Evolutionary conservation across 2,113 vertebrate species (phyloP).

Genomic region (Conger conger): DNA sequence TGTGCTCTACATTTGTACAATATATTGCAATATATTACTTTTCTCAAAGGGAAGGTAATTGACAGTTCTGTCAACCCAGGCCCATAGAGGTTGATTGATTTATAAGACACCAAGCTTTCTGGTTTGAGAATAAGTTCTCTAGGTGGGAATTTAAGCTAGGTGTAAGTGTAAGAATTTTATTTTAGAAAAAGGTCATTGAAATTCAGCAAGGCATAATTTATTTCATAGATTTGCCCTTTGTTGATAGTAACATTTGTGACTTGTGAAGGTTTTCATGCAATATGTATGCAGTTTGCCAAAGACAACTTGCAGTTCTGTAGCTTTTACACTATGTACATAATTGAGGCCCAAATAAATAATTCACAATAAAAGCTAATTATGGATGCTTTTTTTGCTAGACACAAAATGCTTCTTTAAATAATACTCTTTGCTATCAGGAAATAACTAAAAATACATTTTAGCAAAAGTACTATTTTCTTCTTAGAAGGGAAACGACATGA

Average conservation of each 20-base stretch:
- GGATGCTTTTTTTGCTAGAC: not conserved
- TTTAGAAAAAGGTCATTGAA: not conserved
- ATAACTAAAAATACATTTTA: not conserved
- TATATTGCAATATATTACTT: too few species aligned
- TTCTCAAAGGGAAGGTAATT: too few species aligned
- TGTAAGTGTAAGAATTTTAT: not conserved
- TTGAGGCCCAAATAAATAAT: not conserved
- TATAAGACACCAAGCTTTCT: too few species aligned
- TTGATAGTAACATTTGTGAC: not conserved
- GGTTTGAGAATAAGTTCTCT: too few species aligned
- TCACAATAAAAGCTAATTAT: not conserved
- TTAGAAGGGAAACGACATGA: not conserved
- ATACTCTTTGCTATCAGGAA: not conserved
- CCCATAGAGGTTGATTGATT: too few species aligned
- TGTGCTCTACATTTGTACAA: too few species aligned
- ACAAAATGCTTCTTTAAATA: not conserved
- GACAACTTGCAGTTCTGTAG: not conserved
- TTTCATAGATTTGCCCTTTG: not conserved
- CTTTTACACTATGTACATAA: conserved; percentile 13
- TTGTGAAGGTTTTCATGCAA: not conserved
- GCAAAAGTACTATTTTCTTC: not conserved
- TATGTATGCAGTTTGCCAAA: not conserved
- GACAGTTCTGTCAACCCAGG: too few species aligned
- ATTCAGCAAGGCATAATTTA: not conserved
- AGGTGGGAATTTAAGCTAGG: not conserved